Evolutionary conservation across 2,888 invertebrate species (phyloP), one percentile per base, ranked within the genome.

Genomic region (Netelia fuscicornis): DNA sequence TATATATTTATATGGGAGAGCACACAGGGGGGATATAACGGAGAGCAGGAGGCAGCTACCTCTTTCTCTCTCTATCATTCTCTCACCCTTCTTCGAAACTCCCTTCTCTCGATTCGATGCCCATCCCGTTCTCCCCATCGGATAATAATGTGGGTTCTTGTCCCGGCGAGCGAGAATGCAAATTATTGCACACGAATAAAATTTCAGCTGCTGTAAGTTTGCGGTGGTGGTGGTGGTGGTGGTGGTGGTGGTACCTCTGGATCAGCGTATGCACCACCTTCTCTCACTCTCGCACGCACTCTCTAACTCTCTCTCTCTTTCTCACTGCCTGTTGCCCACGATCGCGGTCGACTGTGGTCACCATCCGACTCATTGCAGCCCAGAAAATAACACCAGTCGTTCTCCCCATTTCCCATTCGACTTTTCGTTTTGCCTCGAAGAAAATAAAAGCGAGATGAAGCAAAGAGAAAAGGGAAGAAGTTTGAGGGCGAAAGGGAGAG

Each of bases 141-240:
- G 78, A 85, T 92, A 91, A 92, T 92, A 92, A 92, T 91, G 92
- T 90, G 90, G 91, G 89, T 90, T 91, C 91, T 90, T 89, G 91
- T 90, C 89, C 86, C 88, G 88, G 86, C 88, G 86, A 90, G 89
- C 89, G 88, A 90, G 91, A 91, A 92, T 92, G 92, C 93, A 93
- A 93, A 93, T 93, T 91, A 92, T 91, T 90, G 86, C 87, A 87
- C 86, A 86, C 86, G 90, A 90, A 90, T 89, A 89, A 91, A 90
- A 89, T 88, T 87, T 90, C 90, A 89, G 88, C 90, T 90, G 91
- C 88, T 86, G 87, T 20, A 71, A 72, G 71, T 58, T 81, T 78
- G 78, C 79, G 78, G 75, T 81, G 65, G 71, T 77, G 75, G n/a
- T 80, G 79, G 56, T 74, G 72, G 20, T 68, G 20, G 44, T 77